Base-by-base conservation (phyloP, 2,888 invertebrate genomes). In the Lamellibrachia columna region DNA sequence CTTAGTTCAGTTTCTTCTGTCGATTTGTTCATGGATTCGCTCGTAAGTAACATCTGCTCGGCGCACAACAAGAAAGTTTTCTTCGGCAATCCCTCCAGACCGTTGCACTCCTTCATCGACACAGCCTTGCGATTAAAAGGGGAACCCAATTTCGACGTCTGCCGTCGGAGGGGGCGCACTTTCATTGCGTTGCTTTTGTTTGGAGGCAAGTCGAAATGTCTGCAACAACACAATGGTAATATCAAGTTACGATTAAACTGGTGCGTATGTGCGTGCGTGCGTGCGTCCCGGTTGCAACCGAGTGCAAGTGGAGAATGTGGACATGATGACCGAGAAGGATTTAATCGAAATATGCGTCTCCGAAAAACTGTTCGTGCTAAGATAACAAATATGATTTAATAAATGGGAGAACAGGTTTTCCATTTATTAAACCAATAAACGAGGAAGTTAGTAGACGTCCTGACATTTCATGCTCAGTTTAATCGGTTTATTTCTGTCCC, bases 101-200 rank as follows among this genome's bases (percentile, higher is more conserved):
- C 75, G 75, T 75, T 75, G 75, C 75, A 75, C n/a, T 75, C 75
- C 75, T 75, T 75, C 75, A 75, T n/a, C 6, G 75, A n/a, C 75
- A 75, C 75, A 22, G 75, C n/a, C 75, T 75, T 22, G 75, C 75
- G 75, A 75, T 75, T 75, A 15, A n/a, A 75, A 75, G 15, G 2
- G 75, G 75, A 15, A 6, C 22, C 75, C 75, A 75, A 6, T n/a
- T 75, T 75, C 75, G 75, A 22, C 15, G 15, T 75, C 75, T 75
- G 75, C 15, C 75, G 75, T 22, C 75, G 75, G 75, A 75, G 22
- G n/a, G 75, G 75, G 6, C 75, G 15, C 22, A 75, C n/a, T n/a
- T 75, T 75, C n/a, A n/a, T 75, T 75, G n/a, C 15, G 22, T 11
- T 75, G 75, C 75, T 15, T 75, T 75, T 75, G 75, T 75, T 40